Conservation (phyloP, 1,140 invertebrate species). For the Drosophila busckii region DNA sequence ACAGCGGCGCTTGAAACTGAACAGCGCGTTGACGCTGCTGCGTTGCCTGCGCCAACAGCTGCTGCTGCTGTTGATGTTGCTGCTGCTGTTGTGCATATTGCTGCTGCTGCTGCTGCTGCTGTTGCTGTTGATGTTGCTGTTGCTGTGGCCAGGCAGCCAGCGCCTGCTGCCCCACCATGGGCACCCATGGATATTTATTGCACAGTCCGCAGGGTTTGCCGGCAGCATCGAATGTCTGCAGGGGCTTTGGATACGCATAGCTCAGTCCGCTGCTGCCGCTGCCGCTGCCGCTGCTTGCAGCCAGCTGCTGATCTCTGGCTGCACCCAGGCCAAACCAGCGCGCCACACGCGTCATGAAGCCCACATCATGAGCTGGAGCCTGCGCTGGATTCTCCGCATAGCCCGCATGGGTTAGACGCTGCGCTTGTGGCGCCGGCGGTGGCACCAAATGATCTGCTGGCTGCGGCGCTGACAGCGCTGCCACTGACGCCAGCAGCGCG, state of each 20-base stretch:
- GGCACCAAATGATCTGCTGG: constrained; percentile 68
- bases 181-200: constrained; percentile 88
- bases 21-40: constrained; percentile 65
- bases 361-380: constrained; percentile 15
- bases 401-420: constrained; percentile 41
- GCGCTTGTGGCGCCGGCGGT: constrained; percentile 47
- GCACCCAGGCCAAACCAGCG: constrained; percentile 73
- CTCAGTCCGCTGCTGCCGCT: constrained; percentile 32
- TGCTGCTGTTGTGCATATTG: constrained; percentile 42
- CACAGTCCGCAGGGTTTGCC: constrained; percentile 84
- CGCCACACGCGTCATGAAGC: constrained; percentile 70
- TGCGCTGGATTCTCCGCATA: constrained; percentile 9
- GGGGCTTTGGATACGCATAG: constrained; percentile 59
- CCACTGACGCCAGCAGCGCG: constrained; percentile 12
- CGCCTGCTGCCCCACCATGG: constrained; percentile 80
- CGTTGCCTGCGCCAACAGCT: constrained; percentile 46
- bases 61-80: constrained; percentile 43
- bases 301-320: constrained; percentile 50
- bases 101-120: constrained; percentile 43
- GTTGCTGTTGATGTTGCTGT: constrained; percentile 30
- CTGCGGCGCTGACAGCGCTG: constrained; percentile 17
- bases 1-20: constrained; percentile 42
- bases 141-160: constrained; percentile 43
- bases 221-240: constrained; percentile 53
- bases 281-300: too few relatives aligned